phyloP scores from a whole-genome alignment of 1,140 invertebrate genomes.

The Cryptotermes secundus region DNA sequence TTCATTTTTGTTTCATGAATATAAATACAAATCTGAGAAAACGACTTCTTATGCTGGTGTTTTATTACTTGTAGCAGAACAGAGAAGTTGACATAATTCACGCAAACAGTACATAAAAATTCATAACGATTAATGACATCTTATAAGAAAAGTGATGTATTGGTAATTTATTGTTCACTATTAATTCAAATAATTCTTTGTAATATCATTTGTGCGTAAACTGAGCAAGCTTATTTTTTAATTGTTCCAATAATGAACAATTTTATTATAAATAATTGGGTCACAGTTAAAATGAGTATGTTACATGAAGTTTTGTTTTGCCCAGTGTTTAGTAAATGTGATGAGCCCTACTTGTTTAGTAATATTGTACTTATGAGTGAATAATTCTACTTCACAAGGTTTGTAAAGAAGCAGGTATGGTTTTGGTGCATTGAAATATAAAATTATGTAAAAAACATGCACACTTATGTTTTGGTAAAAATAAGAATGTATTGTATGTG shows the following conservation, averaged over 20 bases:
- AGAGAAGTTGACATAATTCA: background rate
- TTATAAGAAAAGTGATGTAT: background rate
- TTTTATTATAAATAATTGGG: background rate
- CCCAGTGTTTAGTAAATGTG: too few relatives aligned
- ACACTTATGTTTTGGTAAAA: too few relatives aligned
- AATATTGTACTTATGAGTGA: too few relatives aligned
- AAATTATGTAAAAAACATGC: too few relatives aligned
- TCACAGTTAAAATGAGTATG: too few relatives aligned
- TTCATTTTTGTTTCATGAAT: background rate
- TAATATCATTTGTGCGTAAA: background rate
- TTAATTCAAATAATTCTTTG: background rate
- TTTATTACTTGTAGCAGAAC: background rate
- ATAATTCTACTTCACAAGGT: too few relatives aligned
- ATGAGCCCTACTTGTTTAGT: too few relatives aligned
- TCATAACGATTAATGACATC: background rate
- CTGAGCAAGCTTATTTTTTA: background rate
- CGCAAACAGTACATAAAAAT: background rate
- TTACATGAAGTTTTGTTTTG: too few relatives aligned
- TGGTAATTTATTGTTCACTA: background rate
- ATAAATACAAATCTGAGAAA: background rate
- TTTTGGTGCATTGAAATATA: too few relatives aligned
- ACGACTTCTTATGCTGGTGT: background rate
- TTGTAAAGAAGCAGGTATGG: too few relatives aligned
- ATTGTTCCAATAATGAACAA: background rate
- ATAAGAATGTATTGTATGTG: too few relatives aligned